Evolutionary conservation across 2,113 vertebrate genomes (phyloP), one percentile per base, ranked within the genome.

Genomic region (Pterocles burchelli): DNA sequence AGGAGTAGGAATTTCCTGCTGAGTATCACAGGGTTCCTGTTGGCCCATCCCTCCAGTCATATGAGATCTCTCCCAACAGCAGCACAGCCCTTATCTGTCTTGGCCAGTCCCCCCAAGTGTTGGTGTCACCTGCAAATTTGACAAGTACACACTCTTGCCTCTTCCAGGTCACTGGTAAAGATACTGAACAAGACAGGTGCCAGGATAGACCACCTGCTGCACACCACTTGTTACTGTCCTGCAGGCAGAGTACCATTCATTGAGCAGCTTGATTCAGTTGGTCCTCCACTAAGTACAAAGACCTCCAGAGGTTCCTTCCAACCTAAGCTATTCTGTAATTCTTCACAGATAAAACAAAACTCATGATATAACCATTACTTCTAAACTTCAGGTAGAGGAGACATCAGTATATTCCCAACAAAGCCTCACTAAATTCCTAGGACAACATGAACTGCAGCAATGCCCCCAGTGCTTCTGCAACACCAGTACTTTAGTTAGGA

Each of bases 391-490:
- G 10, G 4, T 36, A 31, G 11, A 68, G 7, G 4, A 36, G 31
- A 48, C 71, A 55, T 28, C 17, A 18, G 7, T 29, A 6, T 20
- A 15, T 15, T 51, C 48, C 46, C 3, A 21, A 33, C 14, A 31
- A 54, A 72, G 21, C 38, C 29, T 58, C n/a, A 17, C 55, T 19
- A 8, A 31, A n/a, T 8, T 14, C 26, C 31, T 28, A 21, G 5
- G 15, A 61, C 22, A 54, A 25, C 5, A 26, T 3, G 2, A 76
- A 31, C 41, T 16, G 14, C 18, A 31, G 18, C 13, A 68, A 33
- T 3, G 6, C 3, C 17, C 38, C n/a, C 2, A 4, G 7, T 17
- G 20, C 45, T 31, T 26, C 38, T n/a, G 17, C 11, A n/a, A 3
- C 24, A 46, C 7, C 3, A 2, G 17, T 22, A 22, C 10, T 51